Evolutionary conservation across 2,888 invertebrate species (phyloP), one percentile per base, ranked within the genome.

Genomic region (Caenorhabditis sp.): DNA sequence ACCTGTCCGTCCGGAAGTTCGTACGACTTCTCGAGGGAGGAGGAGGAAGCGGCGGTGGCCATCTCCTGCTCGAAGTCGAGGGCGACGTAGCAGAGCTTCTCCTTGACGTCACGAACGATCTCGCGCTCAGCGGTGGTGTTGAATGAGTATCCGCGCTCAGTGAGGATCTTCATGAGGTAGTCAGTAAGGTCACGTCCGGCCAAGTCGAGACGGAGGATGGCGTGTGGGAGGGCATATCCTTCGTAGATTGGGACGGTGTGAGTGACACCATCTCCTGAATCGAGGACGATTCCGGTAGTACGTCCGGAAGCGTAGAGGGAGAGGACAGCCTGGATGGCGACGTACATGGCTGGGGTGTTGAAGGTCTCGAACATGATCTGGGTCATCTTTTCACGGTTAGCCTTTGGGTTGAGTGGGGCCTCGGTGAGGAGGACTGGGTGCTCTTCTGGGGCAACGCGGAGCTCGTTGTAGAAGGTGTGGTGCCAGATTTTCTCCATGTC

Each of bases 401-500:
- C 95, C 91, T 95, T 95, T 85, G 95, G 95, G 91, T 95, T 95
- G 87, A 95, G 92, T 77, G 95, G 95, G 82, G 95, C 95, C 91
- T 95, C 95, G 79, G 95, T 95, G 86, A 95, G 92, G 88, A 95
- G 93, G 86, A 95, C 94, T 70, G 95, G 95, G 90, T 95, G 95
- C 91, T 95, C 95, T 91, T 95, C 95, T 79, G 95, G 95, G 65
- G 95, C 95, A 62, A 95, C 95, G 91, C 96, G 93, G 89, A 96
- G 92, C 91, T 95, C 95, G 90, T 96, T 96, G 93, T 96, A 96
- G 93, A 96, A 96, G 89, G 95, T 95, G 92, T 96, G 96, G 91
- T 96, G 96, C 95, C 96, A 96, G 92, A 96, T 96, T 91, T 96
- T 95, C 92, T 96, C 95, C 96, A 96, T 95, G 89, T 95, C 95